phyloP scores from a whole-genome alignment of 2,113 vertebrate genomes.

The Misgurnus mizolepis region DNA sequence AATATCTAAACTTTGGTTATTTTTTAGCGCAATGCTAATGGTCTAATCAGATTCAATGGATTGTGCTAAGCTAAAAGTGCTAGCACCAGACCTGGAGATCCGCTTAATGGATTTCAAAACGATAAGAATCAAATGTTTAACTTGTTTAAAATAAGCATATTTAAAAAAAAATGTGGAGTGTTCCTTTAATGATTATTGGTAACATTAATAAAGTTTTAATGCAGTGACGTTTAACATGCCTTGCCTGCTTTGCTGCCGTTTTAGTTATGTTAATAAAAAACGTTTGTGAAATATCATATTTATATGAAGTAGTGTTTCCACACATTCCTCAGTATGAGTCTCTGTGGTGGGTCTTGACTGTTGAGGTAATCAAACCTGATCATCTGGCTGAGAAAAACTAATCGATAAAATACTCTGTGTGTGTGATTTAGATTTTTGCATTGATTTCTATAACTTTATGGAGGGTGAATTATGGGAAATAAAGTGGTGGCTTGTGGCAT shows the following conservation, averaged over 20 bases:
- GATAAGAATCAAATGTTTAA: no score
- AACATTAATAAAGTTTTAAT: not conserved
- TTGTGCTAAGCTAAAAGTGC: no score
- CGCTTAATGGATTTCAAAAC: no score
- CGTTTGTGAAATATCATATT: not conserved
- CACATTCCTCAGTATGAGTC: constrained; percentile 16
- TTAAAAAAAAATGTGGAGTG: no score
- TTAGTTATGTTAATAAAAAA: not conserved
- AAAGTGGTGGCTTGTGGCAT: not conserved
- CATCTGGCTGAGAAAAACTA: not conserved
- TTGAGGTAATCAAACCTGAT: constrained; percentile 17
- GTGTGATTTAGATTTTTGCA: not conserved
- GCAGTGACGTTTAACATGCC: not conserved
- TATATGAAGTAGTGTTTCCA: not conserved
- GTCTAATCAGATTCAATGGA: no score
- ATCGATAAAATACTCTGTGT: not conserved
- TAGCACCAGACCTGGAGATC: no score
- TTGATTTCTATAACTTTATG: not conserved
- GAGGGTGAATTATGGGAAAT: not conserved
- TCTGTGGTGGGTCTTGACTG: not conserved
- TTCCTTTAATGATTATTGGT: not conserved
- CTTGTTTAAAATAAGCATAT: no score
- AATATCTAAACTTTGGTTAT: no score
- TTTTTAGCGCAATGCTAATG: no score
- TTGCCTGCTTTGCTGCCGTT: not conserved